These are phyloP conservation scores for Mya arenaria DNA, from an alignment of 1,140 invertebrate species.

Conservation along the genomic window DNA sequence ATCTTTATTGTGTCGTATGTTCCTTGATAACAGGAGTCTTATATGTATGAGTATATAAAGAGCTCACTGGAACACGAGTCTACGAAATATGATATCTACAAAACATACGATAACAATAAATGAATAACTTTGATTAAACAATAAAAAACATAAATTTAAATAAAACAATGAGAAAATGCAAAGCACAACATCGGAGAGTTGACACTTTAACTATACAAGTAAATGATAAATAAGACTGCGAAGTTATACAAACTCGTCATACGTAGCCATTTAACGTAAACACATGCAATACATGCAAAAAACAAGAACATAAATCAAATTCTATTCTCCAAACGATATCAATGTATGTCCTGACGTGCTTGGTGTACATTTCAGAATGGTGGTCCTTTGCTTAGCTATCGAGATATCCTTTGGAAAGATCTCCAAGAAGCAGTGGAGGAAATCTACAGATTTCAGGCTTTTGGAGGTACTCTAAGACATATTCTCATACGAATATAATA, in stretches of 20 bases:
- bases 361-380: conserved; percentile 79
- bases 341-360: too few relatives aligned
- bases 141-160: too few relatives aligned
- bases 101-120: too few relatives aligned
- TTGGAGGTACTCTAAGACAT: too few relatives aligned
- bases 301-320: background rate
- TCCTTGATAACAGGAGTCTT: too few relatives aligned
- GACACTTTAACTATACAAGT: background rate
- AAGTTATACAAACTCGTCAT: background rate
- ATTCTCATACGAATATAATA: too few relatives aligned
- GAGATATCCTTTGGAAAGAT: conserved; percentile 85
- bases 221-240: background rate
- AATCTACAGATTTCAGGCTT: conserved; percentile 86
- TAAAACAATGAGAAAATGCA: too few relatives aligned
- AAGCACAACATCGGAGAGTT: background rate
- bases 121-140: too few relatives aligned
- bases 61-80: too few relatives aligned
- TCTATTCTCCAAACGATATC: background rate
- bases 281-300: background rate
- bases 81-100: too few relatives aligned
- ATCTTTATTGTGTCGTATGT: too few relatives aligned
- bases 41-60: too few relatives aligned
- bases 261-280: background rate
- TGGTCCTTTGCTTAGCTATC: conserved; percentile 81
- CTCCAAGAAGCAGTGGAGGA: conserved; percentile 84